These are phyloP conservation scores for Melanaphis sacchari DNA, from an alignment of 1,140 invertebrate genomes.

Conservation along the genomic window DNA sequence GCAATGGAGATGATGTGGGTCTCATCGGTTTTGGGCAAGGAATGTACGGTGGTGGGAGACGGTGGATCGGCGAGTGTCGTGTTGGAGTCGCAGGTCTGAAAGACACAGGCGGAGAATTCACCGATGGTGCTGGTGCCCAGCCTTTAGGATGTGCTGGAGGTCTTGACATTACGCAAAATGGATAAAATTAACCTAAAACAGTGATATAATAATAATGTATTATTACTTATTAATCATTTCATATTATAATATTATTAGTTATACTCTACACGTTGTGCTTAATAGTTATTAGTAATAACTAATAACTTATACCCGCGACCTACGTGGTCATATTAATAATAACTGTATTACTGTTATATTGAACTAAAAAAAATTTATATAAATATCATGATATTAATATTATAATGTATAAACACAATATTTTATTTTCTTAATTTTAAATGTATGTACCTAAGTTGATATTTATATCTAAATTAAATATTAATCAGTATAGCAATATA, in stretches of 20 bases:
- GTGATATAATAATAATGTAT: not conserved
- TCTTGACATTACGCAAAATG: conserved; percentile 9
- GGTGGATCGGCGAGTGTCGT: conserved; percentile 39
- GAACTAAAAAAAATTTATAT: not conserved
- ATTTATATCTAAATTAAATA: too few relatives aligned
- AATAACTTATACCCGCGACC: not conserved
- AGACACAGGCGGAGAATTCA: conserved; percentile 36
- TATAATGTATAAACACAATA: too few relatives aligned
- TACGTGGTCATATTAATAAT: not conserved
- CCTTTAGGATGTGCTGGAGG: conserved; percentile 54
- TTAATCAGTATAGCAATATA: not conserved
- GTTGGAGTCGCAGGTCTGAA: conserved; percentile 42
- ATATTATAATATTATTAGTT: not conserved
- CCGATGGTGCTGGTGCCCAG: conserved; percentile 41
- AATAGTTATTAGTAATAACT: not conserved
- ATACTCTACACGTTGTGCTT: too few relatives aligned
- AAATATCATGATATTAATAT: too few relatives aligned
- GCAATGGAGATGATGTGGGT: conserved; percentile 28
- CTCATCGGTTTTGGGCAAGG: conserved; percentile 52
- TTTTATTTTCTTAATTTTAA: too few relatives aligned
- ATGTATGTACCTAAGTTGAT: too few relatives aligned
- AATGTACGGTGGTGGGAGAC: conserved; percentile 53
- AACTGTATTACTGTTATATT: not conserved
- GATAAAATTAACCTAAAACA: not conserved
- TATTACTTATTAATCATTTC: not conserved